These are phyloP conservation scores for Rhipidura dahli DNA, from an alignment of 2,113 vertebrate genomes.

Conservation along the genomic window DNA sequence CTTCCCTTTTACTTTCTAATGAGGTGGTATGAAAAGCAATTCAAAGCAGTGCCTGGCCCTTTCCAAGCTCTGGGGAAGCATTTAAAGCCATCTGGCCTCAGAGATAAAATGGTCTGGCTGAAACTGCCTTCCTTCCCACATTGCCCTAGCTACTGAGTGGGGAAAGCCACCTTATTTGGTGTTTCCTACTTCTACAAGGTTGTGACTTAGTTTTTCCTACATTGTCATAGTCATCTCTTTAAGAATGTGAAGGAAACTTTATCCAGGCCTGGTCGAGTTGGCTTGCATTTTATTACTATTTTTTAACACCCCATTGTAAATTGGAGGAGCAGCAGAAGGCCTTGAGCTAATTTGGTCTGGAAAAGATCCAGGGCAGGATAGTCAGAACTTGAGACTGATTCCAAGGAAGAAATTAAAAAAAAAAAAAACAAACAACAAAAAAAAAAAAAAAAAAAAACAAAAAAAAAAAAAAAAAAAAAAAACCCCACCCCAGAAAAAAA, in stretches of 20 bases:
- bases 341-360: neutral
- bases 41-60: neutral
- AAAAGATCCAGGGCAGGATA: neutral
- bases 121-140: conserved; percentile 26
- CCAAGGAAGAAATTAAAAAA: neutral
- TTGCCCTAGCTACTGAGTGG: conserved; percentile 21
- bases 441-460: too few relatives aligned
- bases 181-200: conserved; percentile 18
- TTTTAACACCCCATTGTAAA: neutral
- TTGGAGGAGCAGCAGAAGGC: neutral
- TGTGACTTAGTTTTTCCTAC: conserved; percentile 22
- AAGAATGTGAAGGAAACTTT: neutral
- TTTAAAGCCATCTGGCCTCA: conserved; percentile 37
- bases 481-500: too few relatives aligned
- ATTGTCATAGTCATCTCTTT: neutral
- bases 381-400: neutral
- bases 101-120: conserved; percentile 40
- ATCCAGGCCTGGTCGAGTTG: neutral
- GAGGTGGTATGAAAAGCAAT: conserved; percentile 3
- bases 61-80: conserved; percentile 45
- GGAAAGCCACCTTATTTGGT: neutral
- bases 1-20: conserved; percentile 49
- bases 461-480: too few relatives aligned
- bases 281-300: neutral
- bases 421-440: too few relatives aligned